Conservation (phyloP, 2,797 vertebrate species). For the Crocidura indochinensis region DNA sequence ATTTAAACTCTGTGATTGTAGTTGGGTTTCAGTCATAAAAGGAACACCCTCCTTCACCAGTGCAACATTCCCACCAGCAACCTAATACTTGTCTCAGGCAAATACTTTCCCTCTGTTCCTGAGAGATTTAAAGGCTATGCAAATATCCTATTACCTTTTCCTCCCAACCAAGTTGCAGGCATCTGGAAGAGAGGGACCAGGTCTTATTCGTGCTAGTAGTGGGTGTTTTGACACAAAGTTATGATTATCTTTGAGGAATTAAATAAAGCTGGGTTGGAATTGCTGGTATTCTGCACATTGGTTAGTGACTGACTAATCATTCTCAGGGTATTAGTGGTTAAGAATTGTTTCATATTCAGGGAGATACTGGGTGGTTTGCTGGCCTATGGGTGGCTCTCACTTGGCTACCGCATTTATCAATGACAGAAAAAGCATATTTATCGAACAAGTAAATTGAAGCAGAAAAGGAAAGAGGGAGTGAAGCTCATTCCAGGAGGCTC, state of each 20-base stretch:
- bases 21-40: too few relatives aligned
- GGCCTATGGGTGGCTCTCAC: background rate
- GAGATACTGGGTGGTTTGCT: background rate
- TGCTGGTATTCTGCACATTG: background rate
- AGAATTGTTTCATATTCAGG: constrained; percentile 7
- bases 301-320: background rate
- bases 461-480: background rate
- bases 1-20: too few relatives aligned
- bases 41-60: too few relatives aligned
- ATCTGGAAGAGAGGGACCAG: background rate
- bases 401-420: background rate
- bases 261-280: constrained; percentile 12
- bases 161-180: background rate
- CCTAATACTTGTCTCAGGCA: background rate
- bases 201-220: background rate
- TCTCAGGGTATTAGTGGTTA: background rate
- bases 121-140: background rate
- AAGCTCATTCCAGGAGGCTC: background rate
- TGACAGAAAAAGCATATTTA: background rate
- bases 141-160: background rate
- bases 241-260: background rate
- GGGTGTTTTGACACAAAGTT: background rate
- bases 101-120: background rate
- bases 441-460: background rate
- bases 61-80: background rate